Evolutionary conservation across 2,888 invertebrate genomes (phyloP).

Genomic region (Cyaniris semiargus): DNA sequence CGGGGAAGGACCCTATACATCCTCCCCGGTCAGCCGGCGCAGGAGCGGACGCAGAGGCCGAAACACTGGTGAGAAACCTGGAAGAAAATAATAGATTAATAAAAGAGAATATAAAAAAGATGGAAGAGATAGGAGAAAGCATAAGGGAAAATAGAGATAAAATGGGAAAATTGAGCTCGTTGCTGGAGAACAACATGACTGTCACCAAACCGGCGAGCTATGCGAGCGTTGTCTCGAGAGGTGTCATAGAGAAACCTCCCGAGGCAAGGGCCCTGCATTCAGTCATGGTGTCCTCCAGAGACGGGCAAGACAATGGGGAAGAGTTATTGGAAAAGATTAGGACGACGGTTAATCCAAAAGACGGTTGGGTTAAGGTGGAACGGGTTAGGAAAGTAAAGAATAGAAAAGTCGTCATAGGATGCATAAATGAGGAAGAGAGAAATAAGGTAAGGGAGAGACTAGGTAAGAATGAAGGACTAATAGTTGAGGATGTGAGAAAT

Average conservation of each 20-base stretch:
- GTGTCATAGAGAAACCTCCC: too few relatives aligned
- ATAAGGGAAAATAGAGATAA: background rate
- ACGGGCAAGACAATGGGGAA: background rate
- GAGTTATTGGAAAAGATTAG: conserved; percentile 6
- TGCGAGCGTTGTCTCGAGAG: too few relatives aligned
- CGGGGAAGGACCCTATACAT: too few relatives aligned
- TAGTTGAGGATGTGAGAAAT: too few relatives aligned
- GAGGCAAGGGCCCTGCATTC: too few relatives aligned
- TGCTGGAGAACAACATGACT: background rate
- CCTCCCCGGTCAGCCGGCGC: too few relatives aligned
- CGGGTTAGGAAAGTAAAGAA: background rate
- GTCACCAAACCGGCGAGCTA: too few relatives aligned
- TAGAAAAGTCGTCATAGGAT: too few relatives aligned
- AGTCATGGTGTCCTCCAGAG: too few relatives aligned
- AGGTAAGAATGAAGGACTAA: too few relatives aligned
- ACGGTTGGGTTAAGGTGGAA: conserved; percentile 10
- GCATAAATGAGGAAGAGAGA: background rate
- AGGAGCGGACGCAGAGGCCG: background rate
- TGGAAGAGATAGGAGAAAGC: background rate
- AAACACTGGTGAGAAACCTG: background rate
- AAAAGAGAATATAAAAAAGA: background rate
- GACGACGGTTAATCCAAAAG: background rate
- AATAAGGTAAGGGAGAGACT: background rate
- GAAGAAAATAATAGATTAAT: background rate
- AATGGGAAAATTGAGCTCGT: background rate